Evolutionary conservation across 2,113 vertebrate species (phyloP), one percentile per base, ranked within the genome.

Genomic region (Podiceps cristatus): DNA sequence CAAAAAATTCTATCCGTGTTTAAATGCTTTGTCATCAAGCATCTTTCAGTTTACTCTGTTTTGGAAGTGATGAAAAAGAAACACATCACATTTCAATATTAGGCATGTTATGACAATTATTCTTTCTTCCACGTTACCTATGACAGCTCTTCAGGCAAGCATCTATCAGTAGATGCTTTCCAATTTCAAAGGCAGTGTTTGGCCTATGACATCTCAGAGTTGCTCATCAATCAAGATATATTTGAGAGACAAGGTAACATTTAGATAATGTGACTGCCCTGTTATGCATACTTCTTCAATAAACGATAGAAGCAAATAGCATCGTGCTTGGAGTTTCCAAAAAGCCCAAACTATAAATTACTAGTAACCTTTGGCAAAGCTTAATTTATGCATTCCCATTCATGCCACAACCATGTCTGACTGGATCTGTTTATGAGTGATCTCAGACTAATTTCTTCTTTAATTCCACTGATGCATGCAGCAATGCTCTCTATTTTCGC

Each of bases 131-230:
- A 5, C 58, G 58, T 84, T 87, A 45, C 20, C 29, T 60, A 2
- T 93, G 95, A 84, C 89, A 96, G 35, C 37, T 95, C n/a, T 90
- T 93, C 73, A 95, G 66, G 50, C 55, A 85, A 84, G 40, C 69
- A 87, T 96, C 93, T 90, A 82, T 93, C 96, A 82, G 2, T 18
- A 73, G 69, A 44, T 78, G 71, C 91, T 96, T 95, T 91, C 71
- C 69, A 88, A 85, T 80, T 96, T 96, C 87, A 75, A 58, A 96
- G 62, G 80, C 71, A 82, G n/a, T 94, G 66, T 94, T 96, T 96
- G 89, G 45, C 80, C 95, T 96, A 18, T 97, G 97, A 82, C 80
- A 90, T 73, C 62, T 90, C 53, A 27, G 58, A 66, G 49, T 55
- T 83, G 71, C 62, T 92, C 15, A 2, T 94, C 80, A 94, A 23